Base-by-base conservation (phyloP, 2,797 vertebrate genomes). In the Gallinago stenura region DNA sequence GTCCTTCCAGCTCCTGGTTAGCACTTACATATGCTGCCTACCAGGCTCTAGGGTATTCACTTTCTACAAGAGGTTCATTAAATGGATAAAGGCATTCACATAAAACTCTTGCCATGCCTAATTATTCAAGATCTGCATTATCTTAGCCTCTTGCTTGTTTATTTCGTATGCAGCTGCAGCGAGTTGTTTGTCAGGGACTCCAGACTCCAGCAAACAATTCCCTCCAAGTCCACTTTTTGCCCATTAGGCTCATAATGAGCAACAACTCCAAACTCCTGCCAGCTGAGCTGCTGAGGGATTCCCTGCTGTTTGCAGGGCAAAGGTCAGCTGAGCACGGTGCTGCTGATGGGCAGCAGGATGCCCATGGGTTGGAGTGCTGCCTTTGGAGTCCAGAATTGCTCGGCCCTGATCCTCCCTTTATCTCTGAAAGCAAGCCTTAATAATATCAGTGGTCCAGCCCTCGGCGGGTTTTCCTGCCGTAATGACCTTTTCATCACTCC, bases 1-100 rank as follows among this genome's bases (percentile, higher is more conserved):
- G 78, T 75, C 86, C 87, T 87, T 79, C 86, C 81, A 95, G 75
- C 41, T 13, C 41, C 77, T 54, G 24, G 11, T 66, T 73, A 50
- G 60, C 2, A 5, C 65, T 78, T 60, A 58, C 68, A 53, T 18
- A 50, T 6, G 37, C 68, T 83, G 91, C 78, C 75, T 89, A 66
- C 75, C 65, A 61, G 62, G 72, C 70, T 91, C 79, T 39, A 58
- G 43, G 46, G 50, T 53, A 76, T 90, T 85, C 83, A 39, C 37
- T 87, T 71, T 41, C 56, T 90, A 91, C 77, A 87, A 80, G 54
- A 92, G 46, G 77, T 83, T 71, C 88, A 85, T 71, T 89, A 93
- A 92, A 87, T 48, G 41, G 85, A 87, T 76, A 87, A 91, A 96
- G 28, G 54, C 88, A 89, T 94, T 94, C 86, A 61, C n/a, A 79